Conservation (phyloP, 2,888 invertebrate species). For the Bellardia pandia region DNA sequence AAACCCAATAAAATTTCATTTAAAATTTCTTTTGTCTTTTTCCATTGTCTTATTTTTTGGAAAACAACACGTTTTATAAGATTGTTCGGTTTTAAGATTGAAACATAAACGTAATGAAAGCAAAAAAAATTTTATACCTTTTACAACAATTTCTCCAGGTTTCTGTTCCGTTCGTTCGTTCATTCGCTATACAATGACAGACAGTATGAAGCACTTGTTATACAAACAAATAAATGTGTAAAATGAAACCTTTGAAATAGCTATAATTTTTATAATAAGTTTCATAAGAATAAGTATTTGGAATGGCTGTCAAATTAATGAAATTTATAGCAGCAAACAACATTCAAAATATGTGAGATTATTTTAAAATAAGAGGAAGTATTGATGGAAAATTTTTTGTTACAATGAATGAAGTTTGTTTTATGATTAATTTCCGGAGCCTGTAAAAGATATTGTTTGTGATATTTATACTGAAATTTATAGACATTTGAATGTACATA, state of each 20-base stretch:
- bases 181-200: neutral
- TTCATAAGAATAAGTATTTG: neutral
- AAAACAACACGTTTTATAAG: slow-evolving; percentile 9
- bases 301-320: slow-evolving; percentile 4
- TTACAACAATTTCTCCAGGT: neutral
- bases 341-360: neutral
- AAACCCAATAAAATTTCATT: neutral
- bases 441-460: neutral
- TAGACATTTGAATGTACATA: no score
- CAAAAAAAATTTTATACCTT: slow-evolving; percentile 3
- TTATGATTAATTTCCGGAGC: neutral
- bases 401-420: neutral
- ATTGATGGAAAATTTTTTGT: neutral
- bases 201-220: neutral
- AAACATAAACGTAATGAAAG: neutral
- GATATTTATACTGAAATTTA: neutral
- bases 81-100: neutral
- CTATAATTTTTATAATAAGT: neutral
- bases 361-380: slow-evolving; percentile 24
- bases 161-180: neutral
- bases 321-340: neutral
- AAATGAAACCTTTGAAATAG: slow-evolving; percentile 27
- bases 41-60: neutral
- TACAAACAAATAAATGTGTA: neutral
- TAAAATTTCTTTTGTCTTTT: neutral